Evolutionary conservation across 2,113 vertebrate genomes (phyloP).

Genomic region (Ailurus styani): DNA sequence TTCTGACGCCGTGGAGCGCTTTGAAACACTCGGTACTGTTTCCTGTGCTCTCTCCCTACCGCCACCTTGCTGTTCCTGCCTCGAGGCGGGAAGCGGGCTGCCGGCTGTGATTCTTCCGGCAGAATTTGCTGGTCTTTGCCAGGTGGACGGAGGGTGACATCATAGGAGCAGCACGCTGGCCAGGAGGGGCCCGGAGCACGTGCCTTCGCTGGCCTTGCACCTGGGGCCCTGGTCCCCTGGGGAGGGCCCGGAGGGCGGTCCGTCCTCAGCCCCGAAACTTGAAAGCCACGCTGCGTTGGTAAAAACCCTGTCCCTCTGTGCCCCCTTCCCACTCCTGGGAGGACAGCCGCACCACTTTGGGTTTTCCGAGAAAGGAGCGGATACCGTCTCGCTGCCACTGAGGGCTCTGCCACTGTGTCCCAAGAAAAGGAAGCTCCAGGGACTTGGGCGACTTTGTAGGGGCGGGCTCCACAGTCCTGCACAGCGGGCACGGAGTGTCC

Average conservation of each 20-base stretch:
- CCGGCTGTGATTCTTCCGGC: background rate
- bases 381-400: rapidly evolving
- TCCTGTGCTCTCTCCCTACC: rapidly evolving
- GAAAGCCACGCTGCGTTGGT: background rate
- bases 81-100: rapidly evolving
- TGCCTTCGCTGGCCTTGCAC: rapidly evolving
- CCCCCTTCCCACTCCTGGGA: background rate
- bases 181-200: background rate
- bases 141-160: background rate
- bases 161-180: background rate
- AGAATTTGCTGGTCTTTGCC: background rate
- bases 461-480: background rate
- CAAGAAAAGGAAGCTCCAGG: background rate
- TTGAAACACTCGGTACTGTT: background rate
- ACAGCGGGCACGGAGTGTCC: rapidly evolving
- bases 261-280: background rate
- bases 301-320: background rate
- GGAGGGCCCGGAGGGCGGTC: rapidly evolving
- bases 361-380: background rate
- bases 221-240: background rate
- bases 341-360: background rate
- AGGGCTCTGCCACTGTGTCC: background rate
- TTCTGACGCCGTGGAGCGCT: rapidly evolving
- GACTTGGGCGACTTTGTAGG: no score
- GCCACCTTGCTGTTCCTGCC: background rate